Conservation (phyloP, 2,888 invertebrate species). For the Hydroisotoma schaefferi region DNA sequence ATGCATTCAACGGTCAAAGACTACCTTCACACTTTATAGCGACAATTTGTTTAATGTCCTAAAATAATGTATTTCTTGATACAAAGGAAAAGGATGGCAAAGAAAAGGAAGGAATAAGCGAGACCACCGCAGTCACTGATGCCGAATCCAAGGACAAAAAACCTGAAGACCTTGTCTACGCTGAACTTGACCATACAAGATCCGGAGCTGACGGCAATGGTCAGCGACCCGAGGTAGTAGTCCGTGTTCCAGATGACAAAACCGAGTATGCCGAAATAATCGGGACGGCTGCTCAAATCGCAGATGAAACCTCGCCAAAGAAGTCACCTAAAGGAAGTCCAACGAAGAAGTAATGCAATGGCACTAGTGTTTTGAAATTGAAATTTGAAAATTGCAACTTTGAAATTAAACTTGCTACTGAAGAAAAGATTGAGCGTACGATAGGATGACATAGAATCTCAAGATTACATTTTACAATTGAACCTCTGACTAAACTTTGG, state of each 20-base stretch:
- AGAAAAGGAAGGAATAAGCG: slow-evolving; percentile 30
- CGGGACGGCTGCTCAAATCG: slow-evolving; percentile 29
- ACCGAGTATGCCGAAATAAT: slow-evolving; percentile 46
- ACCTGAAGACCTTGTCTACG: slow-evolving; percentile 46
- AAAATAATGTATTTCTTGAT: neutral
- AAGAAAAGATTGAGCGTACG: no score
- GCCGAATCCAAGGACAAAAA: slow-evolving; percentile 37
- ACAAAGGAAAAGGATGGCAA: slow-evolving; percentile 26
- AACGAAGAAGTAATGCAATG: no score
- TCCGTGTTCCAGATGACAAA: slow-evolving; percentile 31
- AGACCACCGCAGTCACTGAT: slow-evolving; percentile 15
- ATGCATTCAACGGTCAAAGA: no score
- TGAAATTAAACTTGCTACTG: no score
- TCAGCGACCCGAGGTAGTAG: slow-evolving; percentile 10
- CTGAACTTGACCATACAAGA: slow-evolving; percentile 43
- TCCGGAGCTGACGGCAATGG: slow-evolving; percentile 17
- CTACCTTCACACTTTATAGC: no score
- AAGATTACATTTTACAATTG: no score
- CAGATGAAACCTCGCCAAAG: slow-evolving; percentile 24
- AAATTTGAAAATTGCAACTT: no score
- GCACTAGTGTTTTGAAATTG: no score
- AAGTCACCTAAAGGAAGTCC: slow-evolving; percentile 31
- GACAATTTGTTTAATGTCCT: slow-evolving; percentile 1
- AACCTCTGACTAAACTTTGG: no score
- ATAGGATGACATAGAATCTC: no score